These are phyloP conservation scores for Microtus oregoni DNA, from an alignment of 2,113 vertebrate species.

Conservation along the genomic window DNA sequence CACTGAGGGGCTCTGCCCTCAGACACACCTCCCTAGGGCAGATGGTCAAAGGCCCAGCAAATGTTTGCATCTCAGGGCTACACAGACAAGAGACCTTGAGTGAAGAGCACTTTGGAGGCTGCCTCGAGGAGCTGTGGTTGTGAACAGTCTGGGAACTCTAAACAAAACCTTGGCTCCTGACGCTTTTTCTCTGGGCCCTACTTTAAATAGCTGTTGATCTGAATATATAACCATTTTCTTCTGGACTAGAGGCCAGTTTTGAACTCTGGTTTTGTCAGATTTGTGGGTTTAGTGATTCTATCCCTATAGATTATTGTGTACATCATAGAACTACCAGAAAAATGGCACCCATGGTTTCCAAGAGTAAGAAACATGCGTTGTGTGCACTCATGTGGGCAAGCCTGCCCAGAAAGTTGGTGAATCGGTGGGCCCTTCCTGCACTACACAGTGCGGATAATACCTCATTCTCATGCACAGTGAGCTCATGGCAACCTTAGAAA, in stretches of 20 bases:
- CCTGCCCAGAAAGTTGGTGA: not conserved
- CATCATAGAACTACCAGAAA: conserved; percentile 2
- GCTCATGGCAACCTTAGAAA: conserved; percentile 30
- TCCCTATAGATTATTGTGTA: conserved; percentile 33
- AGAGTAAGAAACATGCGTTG: not conserved
- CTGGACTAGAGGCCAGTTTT: conserved; percentile 31
- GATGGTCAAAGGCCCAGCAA: not conserved
- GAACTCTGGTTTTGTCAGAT: conserved; percentile 52
- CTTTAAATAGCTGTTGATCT: conserved; percentile 58
- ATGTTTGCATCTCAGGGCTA: not conserved
- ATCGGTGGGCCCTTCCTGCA: conserved; percentile 17
- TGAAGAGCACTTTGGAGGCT: not conserved
- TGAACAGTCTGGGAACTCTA: not conserved
- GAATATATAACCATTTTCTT: conserved; percentile 48
- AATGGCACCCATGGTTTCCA: not conserved
- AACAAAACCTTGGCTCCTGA: not conserved
- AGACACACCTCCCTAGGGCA: not conserved
- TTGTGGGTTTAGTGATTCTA: conserved; percentile 30
- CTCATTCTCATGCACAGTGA: conserved; percentile 69
- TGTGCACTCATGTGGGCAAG: not conserved
- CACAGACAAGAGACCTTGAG: not conserved
- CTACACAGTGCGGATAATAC: conserved; percentile 51
- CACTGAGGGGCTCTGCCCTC: not conserved
- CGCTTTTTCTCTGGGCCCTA: not conserved
- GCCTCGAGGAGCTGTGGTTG: not conserved